phyloP scores from a whole-genome alignment of 2,888 invertebrate species.

The Ennomos erosarius region DNA sequence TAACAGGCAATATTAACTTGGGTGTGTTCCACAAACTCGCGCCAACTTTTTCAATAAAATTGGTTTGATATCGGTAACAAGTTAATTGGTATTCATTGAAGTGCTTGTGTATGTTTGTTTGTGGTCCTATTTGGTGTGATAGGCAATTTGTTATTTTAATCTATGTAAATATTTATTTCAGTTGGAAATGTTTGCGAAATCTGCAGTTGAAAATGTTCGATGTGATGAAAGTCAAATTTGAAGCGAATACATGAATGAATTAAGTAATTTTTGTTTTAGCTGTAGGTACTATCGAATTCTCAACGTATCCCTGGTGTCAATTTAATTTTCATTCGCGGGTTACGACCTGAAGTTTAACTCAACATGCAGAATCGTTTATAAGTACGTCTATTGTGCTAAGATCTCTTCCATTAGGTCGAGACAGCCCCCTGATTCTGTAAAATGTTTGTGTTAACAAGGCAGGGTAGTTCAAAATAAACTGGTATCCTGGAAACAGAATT shows the following conservation, averaged over 20 bases:
- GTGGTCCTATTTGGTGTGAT: slow-evolving; percentile 18
- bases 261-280: slow-evolving; percentile 1
- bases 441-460: slow-evolving; percentile 1
- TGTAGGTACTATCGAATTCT: slow-evolving; percentile 23
- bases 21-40: slow-evolving; percentile 25
- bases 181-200: no score
- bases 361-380: slow-evolving; percentile 19
- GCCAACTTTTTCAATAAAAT: slow-evolving; percentile 47
- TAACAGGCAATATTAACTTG: slow-evolving; percentile 32
- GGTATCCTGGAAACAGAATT: slow-evolving; percentile 38
- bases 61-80: slow-evolving; percentile 36
- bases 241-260: no score
- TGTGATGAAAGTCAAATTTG: no score
- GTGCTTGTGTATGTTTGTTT: slow-evolving; percentile 23
- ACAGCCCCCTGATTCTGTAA: neutral
- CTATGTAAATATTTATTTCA: neutral
- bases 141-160: slow-evolving; percentile 22
- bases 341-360: slow-evolving; percentile 46
- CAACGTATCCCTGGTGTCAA: slow-evolving; percentile 41
- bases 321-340: slow-evolving; percentile 55
- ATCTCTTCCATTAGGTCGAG: neutral
- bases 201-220: no score
- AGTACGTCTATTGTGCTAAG: slow-evolving; percentile 5
- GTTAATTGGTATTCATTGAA: slow-evolving; percentile 36
- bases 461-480: slow-evolving; percentile 29